Percentiles rank a stretch among this genome's conserved stretches.
Conservation (phyloP, 2,888 invertebrate species). For the Phymatocera aterrima region DNA sequence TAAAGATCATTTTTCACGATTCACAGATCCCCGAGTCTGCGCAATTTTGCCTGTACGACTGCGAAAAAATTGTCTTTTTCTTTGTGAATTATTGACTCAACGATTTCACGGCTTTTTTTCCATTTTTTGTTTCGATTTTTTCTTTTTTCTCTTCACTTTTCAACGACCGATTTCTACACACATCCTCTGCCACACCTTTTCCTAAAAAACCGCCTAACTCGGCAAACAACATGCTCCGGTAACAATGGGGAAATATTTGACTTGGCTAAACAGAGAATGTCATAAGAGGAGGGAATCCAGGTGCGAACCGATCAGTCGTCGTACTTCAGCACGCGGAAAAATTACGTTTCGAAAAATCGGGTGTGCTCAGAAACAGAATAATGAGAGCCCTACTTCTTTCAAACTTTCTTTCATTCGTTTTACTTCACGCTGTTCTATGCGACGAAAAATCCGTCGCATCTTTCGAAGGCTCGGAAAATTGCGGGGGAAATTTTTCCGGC, state of each 20-base stretch:
- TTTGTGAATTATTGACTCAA: not conserved
- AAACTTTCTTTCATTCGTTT: slow-evolving; percentile 13
- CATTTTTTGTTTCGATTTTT: not conserved
- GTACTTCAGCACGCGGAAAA: slow-evolving; percentile 9
- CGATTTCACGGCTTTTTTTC: slow-evolving; percentile 14
- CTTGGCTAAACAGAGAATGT: slow-evolving; percentile 59
- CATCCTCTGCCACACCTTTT: slow-evolving; percentile 63
- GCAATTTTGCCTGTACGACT: not conserved
- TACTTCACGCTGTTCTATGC: slow-evolving; percentile 25
- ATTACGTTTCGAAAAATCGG: not conserved
- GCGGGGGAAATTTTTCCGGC: slow-evolving; percentile 74
- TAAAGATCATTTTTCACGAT: not conserved
- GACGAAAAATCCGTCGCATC: slow-evolving; percentile 28
- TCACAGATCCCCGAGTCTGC: not conserved
- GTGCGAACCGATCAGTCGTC: slow-evolving; percentile 57
- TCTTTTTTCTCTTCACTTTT: slow-evolving; percentile 40
- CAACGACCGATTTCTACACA: slow-evolving; percentile 65
- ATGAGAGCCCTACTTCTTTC: slow-evolving; percentile 34
- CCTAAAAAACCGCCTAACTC: slow-evolving; percentile 50
- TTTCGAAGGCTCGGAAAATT: slow-evolving; percentile 53
- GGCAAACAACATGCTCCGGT: slow-evolving; percentile 57
- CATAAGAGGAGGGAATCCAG: slow-evolving; percentile 60
- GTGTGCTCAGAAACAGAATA: not conserved
- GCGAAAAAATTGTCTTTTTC: not conserved
- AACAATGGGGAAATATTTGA: slow-evolving; percentile 65